Evolutionary conservation across 1,140 invertebrate genomes (phyloP).

Genomic region (Dendroctonus ponderosae): DNA sequence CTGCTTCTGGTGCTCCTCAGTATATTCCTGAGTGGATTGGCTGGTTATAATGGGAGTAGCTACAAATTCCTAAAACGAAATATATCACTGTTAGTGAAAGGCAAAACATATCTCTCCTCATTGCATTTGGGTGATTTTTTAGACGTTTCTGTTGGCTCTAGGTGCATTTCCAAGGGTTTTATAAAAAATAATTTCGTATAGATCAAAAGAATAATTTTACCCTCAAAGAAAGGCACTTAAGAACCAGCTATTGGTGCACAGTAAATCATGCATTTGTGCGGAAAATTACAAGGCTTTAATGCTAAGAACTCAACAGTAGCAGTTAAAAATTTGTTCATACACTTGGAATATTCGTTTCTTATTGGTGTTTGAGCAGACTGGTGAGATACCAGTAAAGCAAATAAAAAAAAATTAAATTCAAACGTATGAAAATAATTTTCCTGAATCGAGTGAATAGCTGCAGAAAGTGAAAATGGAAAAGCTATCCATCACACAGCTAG

Average conservation of each 20-base stretch:
- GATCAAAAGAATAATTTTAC: too few relatives aligned
- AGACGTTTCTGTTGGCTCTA: too few relatives aligned
- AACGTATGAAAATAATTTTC: neutral
- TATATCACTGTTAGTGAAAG: neutral
- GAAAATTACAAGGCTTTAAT: too few relatives aligned
- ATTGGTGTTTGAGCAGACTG: too few relatives aligned
- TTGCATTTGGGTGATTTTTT: neutral
- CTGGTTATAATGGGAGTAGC: conserved; percentile 49
- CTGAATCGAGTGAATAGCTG: neutral
- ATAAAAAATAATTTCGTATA: too few relatives aligned
- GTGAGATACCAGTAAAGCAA: neutral
- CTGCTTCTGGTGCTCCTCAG: conserved; percentile 46
- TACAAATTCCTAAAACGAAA: conserved; percentile 50
- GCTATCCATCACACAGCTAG: neutral
- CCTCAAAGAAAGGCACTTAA: too few relatives aligned
- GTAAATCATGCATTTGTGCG: too few relatives aligned
- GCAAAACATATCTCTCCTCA: neutral
- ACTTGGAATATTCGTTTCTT: too few relatives aligned
- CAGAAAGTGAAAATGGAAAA: neutral
- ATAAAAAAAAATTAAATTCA: neutral
- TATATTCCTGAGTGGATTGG: conserved; percentile 43
- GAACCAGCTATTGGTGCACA: too few relatives aligned
- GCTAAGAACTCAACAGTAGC: too few relatives aligned
- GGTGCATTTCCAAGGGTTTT: too few relatives aligned
- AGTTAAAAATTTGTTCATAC: too few relatives aligned